Conservation (phyloP, 2,888 invertebrate genomes). For the Rhorus exstirpatorius region DNA sequence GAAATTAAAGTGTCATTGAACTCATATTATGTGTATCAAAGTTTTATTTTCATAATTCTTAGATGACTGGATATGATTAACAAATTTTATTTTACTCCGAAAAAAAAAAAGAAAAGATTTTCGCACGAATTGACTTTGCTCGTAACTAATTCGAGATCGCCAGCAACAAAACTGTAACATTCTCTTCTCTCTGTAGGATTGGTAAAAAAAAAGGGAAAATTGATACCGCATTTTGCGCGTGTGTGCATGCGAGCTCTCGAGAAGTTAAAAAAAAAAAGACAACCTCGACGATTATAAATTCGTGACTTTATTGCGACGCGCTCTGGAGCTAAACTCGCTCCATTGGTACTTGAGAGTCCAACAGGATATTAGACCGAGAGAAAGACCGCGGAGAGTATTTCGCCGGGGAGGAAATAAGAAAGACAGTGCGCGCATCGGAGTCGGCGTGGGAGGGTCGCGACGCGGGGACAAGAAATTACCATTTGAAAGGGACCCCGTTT, state of each 20-base stretch:
- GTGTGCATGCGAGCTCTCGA: slow-evolving; percentile 35
- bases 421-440: slow-evolving; percentile 55
- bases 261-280: too few relatives aligned
- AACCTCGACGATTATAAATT: slow-evolving; percentile 59
- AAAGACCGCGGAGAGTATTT: slow-evolving; percentile 24
- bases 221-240: slow-evolving; percentile 32
- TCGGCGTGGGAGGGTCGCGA: slow-evolving; percentile 72
- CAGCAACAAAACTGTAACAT: slow-evolving; percentile 16
- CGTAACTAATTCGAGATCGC: neutral
- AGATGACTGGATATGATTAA: too few relatives aligned
- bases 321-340: slow-evolving; percentile 53
- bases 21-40: too few relatives aligned
- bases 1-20: too few relatives aligned
- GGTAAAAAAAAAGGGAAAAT: slow-evolving; percentile 24
- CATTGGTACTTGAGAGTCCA: slow-evolving; percentile 46
- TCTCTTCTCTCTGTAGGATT: neutral
- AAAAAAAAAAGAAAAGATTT: too few relatives aligned
- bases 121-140: too few relatives aligned
- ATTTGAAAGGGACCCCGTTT: slow-evolving; percentile 76
- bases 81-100: too few relatives aligned
- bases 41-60: too few relatives aligned
- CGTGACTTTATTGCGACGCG: slow-evolving; percentile 58
- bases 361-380: slow-evolving; percentile 49
- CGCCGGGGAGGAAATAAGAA: slow-evolving; percentile 49
- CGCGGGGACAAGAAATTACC: slow-evolving; percentile 75